Conservation (phyloP, 2,888 invertebrate species). For the Endotricha flammealis region DNA sequence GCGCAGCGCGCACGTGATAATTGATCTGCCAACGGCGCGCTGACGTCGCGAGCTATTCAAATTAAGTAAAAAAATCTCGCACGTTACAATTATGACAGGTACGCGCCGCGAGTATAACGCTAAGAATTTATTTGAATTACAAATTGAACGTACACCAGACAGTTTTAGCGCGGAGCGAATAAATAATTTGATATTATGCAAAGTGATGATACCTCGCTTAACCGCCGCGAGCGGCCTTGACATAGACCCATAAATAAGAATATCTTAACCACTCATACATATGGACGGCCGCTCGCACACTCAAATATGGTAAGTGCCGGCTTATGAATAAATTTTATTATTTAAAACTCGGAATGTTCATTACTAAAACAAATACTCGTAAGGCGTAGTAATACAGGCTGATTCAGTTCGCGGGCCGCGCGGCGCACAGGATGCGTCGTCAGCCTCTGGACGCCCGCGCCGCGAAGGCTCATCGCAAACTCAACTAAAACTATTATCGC, state of each 20-base stretch:
- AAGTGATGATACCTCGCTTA: conserved; percentile 66
- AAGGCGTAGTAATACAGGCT: conserved; percentile 73
- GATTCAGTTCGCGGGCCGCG: conserved; percentile 32
- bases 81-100: conserved; percentile 63
- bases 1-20: conserved; percentile 38
- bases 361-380: conserved; percentile 78
- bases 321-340: conserved; percentile 78
- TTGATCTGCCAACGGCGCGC: conserved; percentile 24
- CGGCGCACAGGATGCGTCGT: background rate
- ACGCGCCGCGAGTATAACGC: conserved; percentile 50
- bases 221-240: conserved; percentile 64
- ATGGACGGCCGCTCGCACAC: conserved; percentile 72
- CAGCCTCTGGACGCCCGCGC: background rate
- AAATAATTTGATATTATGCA: conserved; percentile 77
- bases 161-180: conserved; percentile 72
- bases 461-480: background rate
- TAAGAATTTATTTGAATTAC: conserved; percentile 73
- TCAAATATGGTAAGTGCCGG: conserved; percentile 75
- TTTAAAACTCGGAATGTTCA: conserved; percentile 77
- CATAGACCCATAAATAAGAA: conserved; percentile 76
- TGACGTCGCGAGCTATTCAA: conserved; percentile 28
- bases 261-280: conserved; percentile 77
- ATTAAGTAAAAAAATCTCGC: conserved; percentile 54
- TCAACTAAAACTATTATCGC: background rate
- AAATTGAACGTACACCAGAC: conserved; percentile 67